Conservation (phyloP, 1,140 invertebrate species). For the Drosophila sp. region DNA sequence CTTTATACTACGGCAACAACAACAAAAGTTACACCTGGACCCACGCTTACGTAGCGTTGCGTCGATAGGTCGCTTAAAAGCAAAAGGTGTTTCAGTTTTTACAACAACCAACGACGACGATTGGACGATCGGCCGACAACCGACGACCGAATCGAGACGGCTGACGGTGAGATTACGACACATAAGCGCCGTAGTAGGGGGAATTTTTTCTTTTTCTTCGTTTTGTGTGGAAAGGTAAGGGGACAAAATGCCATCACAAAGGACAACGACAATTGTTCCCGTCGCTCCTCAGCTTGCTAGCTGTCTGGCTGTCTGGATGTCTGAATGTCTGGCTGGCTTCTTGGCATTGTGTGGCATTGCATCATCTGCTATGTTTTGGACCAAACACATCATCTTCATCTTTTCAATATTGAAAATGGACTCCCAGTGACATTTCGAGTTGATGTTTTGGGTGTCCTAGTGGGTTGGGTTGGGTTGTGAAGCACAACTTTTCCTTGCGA, state of each 20-base stretch:
- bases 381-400: constrained; percentile 7
- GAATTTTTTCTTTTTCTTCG: constrained; percentile 27
- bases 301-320: constrained; percentile 12
- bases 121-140: constrained; percentile 21
- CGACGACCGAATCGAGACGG: constrained; percentile 26
- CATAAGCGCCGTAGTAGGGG: constrained; percentile 51
- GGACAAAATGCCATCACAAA: constrained; percentile 36
- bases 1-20: constrained; percentile 25
- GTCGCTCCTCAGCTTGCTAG: constrained; percentile 24
- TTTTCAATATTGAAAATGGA: constrained; percentile 24
- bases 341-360: constrained; percentile 39
- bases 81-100: constrained; percentile 71
- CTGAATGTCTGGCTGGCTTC: background rate
- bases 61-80: constrained; percentile 34
- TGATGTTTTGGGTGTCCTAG: constrained; percentile 58
- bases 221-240: constrained; percentile 10
- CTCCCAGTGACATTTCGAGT: constrained; percentile 55
- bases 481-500: constrained; percentile 14
- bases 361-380: constrained; percentile 54
- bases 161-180: constrained; percentile 67
- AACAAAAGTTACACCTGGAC: constrained; percentile 74
- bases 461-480: constrained; percentile 27
- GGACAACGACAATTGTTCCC: constrained; percentile 52
- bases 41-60: constrained; percentile 52
- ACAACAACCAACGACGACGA: constrained; percentile 20